Conservation (phyloP, 2,888 invertebrate genomes). For the Cantharis rufa region DNA sequence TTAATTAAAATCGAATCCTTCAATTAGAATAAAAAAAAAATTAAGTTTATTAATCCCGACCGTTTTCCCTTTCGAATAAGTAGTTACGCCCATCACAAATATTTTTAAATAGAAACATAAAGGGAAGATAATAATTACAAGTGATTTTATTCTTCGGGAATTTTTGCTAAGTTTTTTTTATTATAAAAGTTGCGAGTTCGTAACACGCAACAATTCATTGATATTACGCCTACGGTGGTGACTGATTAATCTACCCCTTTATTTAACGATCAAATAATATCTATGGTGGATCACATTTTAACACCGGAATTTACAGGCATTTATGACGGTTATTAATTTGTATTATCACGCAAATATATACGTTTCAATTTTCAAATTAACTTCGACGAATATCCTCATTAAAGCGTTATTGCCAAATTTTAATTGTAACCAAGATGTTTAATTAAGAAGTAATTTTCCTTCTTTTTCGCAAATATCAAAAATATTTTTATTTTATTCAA, state of each 20-base stretch:
- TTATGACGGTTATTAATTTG: not conserved
- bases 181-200: not conserved
- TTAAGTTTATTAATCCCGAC: not conserved
- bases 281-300: not conserved
- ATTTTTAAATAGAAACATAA: not conserved
- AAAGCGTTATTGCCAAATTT: not conserved
- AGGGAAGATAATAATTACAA: not conserved
- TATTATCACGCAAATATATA: not conserved
- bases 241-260: slow-evolving; percentile 4
- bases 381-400: not conserved
- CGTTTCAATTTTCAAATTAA: not conserved
- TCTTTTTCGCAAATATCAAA: not conserved
- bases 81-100: not conserved
- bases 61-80: not conserved
- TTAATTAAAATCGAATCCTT: not conserved
- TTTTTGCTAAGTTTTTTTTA: not conserved
- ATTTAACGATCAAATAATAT: not conserved
- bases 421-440: not conserved
- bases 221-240: not conserved
- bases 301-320: not conserved
- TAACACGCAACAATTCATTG: not conserved
- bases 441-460: not conserved
- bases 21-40: not conserved
- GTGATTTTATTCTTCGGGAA: not conserved
- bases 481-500: too few relatives aligned